Evolutionary conservation across 2,797 vertebrate genomes (phyloP).

Genomic region (Rhadinocentrus ornatus): DNA sequence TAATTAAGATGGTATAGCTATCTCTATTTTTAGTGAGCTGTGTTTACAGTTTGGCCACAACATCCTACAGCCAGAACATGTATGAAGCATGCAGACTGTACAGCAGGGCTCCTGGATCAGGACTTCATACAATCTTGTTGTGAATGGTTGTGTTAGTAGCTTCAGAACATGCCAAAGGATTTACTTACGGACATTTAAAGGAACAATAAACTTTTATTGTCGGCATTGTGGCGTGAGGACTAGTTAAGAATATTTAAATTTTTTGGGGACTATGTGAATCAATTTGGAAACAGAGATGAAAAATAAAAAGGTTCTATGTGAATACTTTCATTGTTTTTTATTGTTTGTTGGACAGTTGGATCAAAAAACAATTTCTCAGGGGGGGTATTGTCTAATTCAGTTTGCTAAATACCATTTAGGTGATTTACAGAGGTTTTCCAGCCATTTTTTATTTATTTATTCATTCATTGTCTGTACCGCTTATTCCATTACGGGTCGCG

Average conservation of each 20-base stretch:
- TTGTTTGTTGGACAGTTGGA: too few species aligned
- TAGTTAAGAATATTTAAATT: not conserved
- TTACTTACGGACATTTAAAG: not conserved
- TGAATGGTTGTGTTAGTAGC: too few species aligned
- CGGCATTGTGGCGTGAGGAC: not conserved
- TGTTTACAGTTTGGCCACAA: slow-evolving; percentile 17
- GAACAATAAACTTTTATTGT: not conserved
- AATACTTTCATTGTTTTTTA: too few species aligned
- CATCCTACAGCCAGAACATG: slow-evolving; percentile 12
- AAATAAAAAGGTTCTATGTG: too few species aligned
- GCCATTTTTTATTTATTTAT: too few species aligned
- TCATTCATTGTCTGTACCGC: too few species aligned
- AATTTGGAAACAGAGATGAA: too few species aligned
- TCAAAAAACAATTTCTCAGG: not conserved
- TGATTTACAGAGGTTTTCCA: not conserved
- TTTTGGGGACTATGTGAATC: not conserved
- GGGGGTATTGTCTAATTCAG: not conserved
- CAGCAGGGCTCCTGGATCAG: not conserved
- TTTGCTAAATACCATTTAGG: not conserved
- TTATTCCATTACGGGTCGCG: too few species aligned
- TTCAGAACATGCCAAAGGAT: too few species aligned
- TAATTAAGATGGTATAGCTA: slow-evolving; percentile 52
- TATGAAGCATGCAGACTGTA: not conserved
- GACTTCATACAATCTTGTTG: not conserved
- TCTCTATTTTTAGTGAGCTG: slow-evolving; percentile 37